Conservation (phyloP, 2,113 vertebrate species). For the Oreotrochilus melanogaster region DNA sequence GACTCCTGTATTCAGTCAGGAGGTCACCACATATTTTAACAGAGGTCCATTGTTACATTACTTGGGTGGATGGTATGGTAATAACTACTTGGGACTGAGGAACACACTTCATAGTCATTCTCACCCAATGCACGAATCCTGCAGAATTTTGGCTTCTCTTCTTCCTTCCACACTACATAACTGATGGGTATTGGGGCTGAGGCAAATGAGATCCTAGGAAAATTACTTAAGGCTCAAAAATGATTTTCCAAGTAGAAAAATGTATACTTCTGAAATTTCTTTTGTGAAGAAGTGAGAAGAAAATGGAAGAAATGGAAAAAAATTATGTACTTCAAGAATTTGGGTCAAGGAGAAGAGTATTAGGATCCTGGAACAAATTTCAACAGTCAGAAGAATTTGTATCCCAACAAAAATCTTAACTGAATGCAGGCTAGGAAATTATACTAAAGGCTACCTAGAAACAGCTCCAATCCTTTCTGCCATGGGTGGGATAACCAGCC, state of each 20-base stretch:
- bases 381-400: not conserved
- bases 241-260: not conserved
- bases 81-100: conserved; percentile 9
- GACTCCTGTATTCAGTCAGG: conserved; percentile 52
- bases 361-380: not conserved
- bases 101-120: not conserved
- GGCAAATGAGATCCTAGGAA: not conserved
- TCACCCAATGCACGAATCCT: conserved; percentile 40
- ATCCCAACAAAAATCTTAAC: not conserved
- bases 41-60: conserved; percentile 54
- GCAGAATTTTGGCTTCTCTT: conserved; percentile 30
- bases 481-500: not conserved
- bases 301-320: not conserved
- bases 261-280: not conserved
- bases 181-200: not conserved
- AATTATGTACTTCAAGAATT: not conserved
- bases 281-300: not conserved
- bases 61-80: conserved; percentile 39
- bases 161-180: not conserved
- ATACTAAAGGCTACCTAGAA: not conserved
- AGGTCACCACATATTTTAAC: conserved; percentile 44
- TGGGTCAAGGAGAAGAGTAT: not conserved
- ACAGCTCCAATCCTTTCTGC: not conserved
- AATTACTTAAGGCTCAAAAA: not conserved
- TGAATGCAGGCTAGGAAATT: not conserved